Evolutionary conservation across 2,113 vertebrate genomes (phyloP).

Genomic region (Cisticola juncidis): DNA sequence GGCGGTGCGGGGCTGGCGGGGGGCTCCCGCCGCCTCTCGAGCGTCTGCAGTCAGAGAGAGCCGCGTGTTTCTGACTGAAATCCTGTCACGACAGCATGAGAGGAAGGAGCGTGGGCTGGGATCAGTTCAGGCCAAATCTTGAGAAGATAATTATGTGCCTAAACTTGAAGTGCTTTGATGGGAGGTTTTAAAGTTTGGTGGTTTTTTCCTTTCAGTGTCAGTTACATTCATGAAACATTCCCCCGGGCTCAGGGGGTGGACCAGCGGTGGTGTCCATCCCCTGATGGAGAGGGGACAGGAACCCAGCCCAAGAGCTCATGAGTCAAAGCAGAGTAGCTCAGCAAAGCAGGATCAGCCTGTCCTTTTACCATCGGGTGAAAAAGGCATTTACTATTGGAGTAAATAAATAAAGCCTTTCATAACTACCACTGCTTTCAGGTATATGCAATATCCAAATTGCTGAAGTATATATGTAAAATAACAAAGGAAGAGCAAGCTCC

Average conservation of each 20-base stretch:
- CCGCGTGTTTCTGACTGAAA: background rate
- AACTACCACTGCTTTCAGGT: background rate
- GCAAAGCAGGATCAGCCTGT: background rate
- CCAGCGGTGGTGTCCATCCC: fast-evolving
- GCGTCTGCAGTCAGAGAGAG: background rate
- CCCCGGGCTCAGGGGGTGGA: background rate
- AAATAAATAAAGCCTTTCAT: background rate
- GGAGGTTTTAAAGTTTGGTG: background rate
- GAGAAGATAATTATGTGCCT: background rate
- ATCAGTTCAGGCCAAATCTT: background rate
- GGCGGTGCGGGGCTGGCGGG: background rate
- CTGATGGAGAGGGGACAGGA: background rate
- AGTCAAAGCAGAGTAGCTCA: background rate
- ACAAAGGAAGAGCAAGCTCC: background rate
- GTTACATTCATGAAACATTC: background rate
- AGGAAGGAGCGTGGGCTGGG: background rate
- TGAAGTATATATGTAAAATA: background rate
- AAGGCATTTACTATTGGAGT: background rate
- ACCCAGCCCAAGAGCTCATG: no score
- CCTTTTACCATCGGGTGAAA: background rate
- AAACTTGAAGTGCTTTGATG: background rate
- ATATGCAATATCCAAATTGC: background rate
- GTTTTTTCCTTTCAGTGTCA: background rate
- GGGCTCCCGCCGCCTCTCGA: background rate
- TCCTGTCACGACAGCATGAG: background rate